A percentile compares a stretch with the other conserved stretches of the same genome.
phyloP scores from a whole-genome alignment of 2,888 invertebrate genomes.

The Acanthoscelides obtectus region DNA sequence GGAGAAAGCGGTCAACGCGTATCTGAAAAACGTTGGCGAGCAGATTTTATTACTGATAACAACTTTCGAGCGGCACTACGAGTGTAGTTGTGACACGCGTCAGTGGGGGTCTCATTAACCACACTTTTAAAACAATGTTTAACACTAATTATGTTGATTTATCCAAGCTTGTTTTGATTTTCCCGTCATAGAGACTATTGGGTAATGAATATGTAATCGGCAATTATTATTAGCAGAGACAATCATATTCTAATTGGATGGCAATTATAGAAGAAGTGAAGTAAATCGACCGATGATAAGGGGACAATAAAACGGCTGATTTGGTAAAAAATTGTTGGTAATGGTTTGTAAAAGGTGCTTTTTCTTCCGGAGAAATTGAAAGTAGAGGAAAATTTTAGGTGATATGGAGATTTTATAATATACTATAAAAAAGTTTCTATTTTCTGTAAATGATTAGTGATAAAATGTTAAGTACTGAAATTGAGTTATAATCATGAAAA shows the following conservation, averaged over 20 bases:
- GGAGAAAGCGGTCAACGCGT: not conserved
- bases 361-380: not conserved
- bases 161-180: not conserved
- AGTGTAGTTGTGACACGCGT: not conserved
- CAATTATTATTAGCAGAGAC: not conserved
- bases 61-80: not conserved
- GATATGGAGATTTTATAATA: not conserved
- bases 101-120: not conserved
- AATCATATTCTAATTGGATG: not conserved
- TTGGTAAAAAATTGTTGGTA: not conserved
- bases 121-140: not conserved
- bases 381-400: not conserved
- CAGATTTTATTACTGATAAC: not conserved
- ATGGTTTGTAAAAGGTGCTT: not conserved
- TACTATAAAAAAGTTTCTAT: not conserved
- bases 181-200: not conserved
- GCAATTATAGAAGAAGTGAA: not conserved
- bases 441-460: not conserved
- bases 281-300: not conserved
- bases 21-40: not conserved
- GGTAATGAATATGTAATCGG: not conserved
- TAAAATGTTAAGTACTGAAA: too few relatives aligned
- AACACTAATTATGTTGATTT: not conserved
- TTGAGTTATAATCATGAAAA: too few relatives aligned
- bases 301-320: not conserved